phyloP scores from a whole-genome alignment of 2,113 vertebrate genomes.

The Eulemur macaco region DNA sequence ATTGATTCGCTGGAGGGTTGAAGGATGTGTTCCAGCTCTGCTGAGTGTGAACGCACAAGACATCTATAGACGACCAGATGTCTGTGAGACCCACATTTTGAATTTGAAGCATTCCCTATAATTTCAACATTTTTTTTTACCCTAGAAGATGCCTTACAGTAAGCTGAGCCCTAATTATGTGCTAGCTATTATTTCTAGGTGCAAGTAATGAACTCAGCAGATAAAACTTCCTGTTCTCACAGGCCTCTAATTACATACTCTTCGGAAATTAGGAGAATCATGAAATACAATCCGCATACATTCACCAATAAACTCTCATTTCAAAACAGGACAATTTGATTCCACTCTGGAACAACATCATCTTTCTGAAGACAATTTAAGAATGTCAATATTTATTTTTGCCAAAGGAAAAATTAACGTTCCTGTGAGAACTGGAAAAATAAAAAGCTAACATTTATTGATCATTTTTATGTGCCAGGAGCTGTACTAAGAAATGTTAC shows the following conservation, averaged over 20 bases:
- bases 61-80: accelerated
- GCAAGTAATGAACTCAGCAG: not conserved
- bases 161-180: not conserved
- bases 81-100: not conserved
- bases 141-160: not conserved
- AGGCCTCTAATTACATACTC: not conserved
- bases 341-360: not conserved
- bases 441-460: not conserved
- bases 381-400: not conserved
- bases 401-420: not conserved
- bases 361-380: not conserved
- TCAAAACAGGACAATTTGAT: not conserved
- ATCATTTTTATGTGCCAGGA: slow-evolving; percentile 7
- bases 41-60: not conserved
- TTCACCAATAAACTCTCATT: not conserved
- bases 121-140: not conserved
- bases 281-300: not conserved
- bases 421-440: not conserved
- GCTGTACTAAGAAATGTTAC: not conserved
- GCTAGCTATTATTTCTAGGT: not conserved
- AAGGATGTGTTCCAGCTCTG: not conserved
- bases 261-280: not conserved
- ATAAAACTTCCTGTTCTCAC: not conserved
- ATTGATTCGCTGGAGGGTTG: not conserved
- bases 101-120: not conserved